Base-by-base conservation (phyloP, 2,113 vertebrate species). In the Prinia subflava region DNA sequence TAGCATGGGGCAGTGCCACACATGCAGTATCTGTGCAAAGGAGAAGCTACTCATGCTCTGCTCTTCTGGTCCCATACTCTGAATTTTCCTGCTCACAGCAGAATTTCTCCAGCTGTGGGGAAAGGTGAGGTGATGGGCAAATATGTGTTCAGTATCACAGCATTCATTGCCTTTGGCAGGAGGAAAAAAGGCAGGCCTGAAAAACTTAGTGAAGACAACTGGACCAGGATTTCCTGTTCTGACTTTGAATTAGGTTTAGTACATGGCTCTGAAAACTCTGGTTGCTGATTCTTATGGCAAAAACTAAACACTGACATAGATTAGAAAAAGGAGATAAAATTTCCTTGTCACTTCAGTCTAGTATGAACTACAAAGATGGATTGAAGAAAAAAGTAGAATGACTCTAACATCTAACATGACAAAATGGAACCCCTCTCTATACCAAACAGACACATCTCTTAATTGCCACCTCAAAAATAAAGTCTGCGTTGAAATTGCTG, bases 361-460 rank as follows among this genome's bases (percentile, higher is more conserved):
- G 16, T 20, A 57, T 27, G n/a, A 74, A 12, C 16, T 60, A 15
- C 53, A 85, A 71, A 47, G 46, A 41, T 6, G 4, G 30, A 55
- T 15, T 64, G 23, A 47, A 49, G 24, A n/a, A n/a, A 70, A 57
- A 62, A 20, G 4, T 3, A 85, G 44, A 50, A 18, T 21, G 7
- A n/a, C 15, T 53, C 42, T 11, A 39, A 39, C 20, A 23, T 49
- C 62, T 52, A 79, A 37, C 0, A 0, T 2, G 2, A 13, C 15
- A 50, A 74, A 84, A 86, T 6, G 30, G 41, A 67, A 39, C 4
- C 7, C 5, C 19, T 31, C 27, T 89, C 52, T 55, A 74, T 46
- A 37, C 19, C 23, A n/a, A 46, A 46, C 3, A 60, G 27, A 64
- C 22, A 13, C 1, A 3, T 31, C 25, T 83, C 37, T 57, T 22